These are phyloP conservation scores for Zelleria hepariella DNA, from an alignment of 2,888 invertebrate species.

Conservation along the genomic window DNA sequence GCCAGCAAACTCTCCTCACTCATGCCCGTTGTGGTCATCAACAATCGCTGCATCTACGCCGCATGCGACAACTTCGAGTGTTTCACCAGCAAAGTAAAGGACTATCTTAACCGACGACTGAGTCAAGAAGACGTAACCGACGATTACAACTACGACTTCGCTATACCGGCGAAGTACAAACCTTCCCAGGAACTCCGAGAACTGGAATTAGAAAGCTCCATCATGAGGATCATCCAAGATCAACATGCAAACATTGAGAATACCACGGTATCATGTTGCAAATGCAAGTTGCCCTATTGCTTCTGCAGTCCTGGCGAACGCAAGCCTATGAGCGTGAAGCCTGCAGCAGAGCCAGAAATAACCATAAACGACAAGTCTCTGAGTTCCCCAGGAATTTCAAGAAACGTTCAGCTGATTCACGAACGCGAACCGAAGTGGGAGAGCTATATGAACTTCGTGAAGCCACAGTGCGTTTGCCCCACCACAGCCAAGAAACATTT, in stretches of 20 bases:
- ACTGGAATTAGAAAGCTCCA: conserved; percentile 44
- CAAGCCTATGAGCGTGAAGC: background rate
- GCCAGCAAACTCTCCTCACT: conserved; percentile 38
- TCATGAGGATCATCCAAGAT: conserved; percentile 47
- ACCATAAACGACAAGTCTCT: background rate
- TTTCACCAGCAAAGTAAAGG: conserved; percentile 40
- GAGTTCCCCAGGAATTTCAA: conserved; percentile 12
- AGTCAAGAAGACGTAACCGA: conserved; percentile 33
- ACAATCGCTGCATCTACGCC: conserved; percentile 48
- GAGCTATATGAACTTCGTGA: conserved; percentile 37
- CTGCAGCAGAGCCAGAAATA: background rate
- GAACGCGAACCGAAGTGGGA: conserved; percentile 50
- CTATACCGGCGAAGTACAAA: conserved; percentile 38
- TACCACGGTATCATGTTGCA: conserved; percentile 30
- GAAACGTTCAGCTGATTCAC: conserved; percentile 29
- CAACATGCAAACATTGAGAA: conserved; percentile 37
- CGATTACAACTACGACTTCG: conserved; percentile 32
- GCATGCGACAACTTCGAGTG: conserved; percentile 50
- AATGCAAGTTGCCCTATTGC: conserved; percentile 38
- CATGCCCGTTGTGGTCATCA: conserved; percentile 49
- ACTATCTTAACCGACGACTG: conserved; percentile 33
- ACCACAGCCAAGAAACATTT: conserved; percentile 45
- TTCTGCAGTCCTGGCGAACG: conserved; percentile 26
- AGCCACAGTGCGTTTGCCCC: conserved; percentile 37
- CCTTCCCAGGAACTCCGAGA: conserved; percentile 31